Percentiles rank a stretch among this genome's conserved stretches.
Evolutionary conservation across 2,888 invertebrate species (phyloP).

Genomic region (Argyresthia albistria): DNA sequence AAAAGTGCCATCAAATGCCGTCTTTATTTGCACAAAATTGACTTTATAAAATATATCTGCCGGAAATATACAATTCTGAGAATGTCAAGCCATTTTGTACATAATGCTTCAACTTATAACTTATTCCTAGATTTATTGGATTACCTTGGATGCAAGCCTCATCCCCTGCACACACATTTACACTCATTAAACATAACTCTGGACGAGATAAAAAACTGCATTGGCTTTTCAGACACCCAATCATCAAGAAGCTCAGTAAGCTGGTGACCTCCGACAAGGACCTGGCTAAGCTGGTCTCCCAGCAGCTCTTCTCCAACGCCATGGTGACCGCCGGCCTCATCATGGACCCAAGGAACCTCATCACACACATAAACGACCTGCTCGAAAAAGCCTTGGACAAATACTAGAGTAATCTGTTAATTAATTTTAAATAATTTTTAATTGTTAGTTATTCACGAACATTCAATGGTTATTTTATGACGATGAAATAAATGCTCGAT

Average conservation of each 20-base stretch:
- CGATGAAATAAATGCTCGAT: too few relatives aligned
- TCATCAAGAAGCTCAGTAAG: slow-evolving; percentile 89
- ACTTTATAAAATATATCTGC: too few relatives aligned
- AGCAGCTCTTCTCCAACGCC: slow-evolving; percentile 94
- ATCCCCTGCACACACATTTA: too few relatives aligned
- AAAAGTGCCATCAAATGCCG: too few relatives aligned
- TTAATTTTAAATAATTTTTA: background rate
- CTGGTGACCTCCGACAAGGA: slow-evolving; percentile 82
- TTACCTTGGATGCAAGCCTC: too few relatives aligned
- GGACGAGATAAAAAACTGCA: too few relatives aligned
- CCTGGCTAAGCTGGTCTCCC: slow-evolving; percentile 85
- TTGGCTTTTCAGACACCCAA: slow-evolving; percentile 78
- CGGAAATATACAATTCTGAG: too few relatives aligned
- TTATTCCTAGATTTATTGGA: too few relatives aligned
- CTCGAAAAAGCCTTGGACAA: slow-evolving; percentile 86
- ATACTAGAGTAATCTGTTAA: slow-evolving; percentile 45
- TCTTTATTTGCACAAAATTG: too few relatives aligned
- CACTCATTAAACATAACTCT: too few relatives aligned
- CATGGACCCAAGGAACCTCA: slow-evolving; percentile 89
- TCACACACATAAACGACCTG: slow-evolving; percentile 90
- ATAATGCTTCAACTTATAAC: too few relatives aligned
- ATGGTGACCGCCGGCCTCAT: slow-evolving; percentile 96
- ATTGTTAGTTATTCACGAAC: background rate
- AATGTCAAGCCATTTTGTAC: too few relatives aligned
- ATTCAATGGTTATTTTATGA: background rate